Conservation (phyloP, 2,797 vertebrate genomes). For the Delichon dasypus region DNA sequence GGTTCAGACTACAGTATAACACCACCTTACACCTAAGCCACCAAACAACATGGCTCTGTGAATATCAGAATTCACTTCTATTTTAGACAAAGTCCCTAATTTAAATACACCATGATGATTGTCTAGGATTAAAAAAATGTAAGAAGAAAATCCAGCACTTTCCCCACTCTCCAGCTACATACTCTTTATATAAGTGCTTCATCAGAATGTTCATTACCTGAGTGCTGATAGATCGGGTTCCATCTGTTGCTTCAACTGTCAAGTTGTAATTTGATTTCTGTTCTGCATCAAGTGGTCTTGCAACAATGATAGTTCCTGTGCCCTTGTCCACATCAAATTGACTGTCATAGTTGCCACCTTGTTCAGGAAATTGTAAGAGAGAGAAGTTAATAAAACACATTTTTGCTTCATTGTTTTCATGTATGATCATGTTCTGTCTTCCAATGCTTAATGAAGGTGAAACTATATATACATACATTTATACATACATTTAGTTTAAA, state of each 20-base stretch:
- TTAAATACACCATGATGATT: background rate
- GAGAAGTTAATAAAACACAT: constrained; percentile 66
- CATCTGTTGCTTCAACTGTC: constrained; percentile 97
- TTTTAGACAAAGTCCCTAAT: background rate
- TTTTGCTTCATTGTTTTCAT: background rate
- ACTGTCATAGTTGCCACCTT: constrained; percentile 98
- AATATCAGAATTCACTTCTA: background rate
- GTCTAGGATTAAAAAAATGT: background rate
- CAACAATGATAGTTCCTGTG: constrained; percentile 93
- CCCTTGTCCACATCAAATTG: constrained; percentile 97
- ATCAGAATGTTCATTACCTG: constrained; percentile 87
- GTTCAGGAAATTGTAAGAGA: constrained; percentile 70
- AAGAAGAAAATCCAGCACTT: background rate
- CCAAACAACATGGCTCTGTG: background rate
- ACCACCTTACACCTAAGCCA: background rate
- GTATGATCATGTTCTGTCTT: constrained; percentile 19
- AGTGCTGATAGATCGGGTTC: constrained; percentile 90
- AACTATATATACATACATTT: background rate
- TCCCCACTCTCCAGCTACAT: background rate
- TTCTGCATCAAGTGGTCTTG: constrained; percentile 92
- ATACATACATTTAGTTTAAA: background rate
- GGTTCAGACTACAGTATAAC: background rate
- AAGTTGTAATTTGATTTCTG: constrained; percentile 97
- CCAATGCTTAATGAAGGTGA: constrained; percentile 30
- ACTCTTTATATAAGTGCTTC: constrained; percentile 2